phyloP scores from a whole-genome alignment of 2,113 vertebrate species.

The Malurus alboscapulatus region DNA sequence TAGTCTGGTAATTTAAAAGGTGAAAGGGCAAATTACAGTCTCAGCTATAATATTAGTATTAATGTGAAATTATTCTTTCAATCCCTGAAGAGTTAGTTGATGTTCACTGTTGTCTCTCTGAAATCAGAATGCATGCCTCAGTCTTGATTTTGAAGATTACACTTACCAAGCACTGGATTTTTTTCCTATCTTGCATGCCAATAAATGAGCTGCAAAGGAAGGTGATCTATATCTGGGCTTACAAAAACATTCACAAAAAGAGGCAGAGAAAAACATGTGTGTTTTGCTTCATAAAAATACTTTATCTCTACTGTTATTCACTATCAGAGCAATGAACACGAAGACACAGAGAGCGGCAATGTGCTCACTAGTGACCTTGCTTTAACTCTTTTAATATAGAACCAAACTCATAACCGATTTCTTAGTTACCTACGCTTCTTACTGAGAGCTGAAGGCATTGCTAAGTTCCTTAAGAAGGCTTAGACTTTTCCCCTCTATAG shows the following conservation, averaged over 20 bases:
- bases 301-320: not conserved
- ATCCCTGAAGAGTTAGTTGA: not conserved
- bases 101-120: not conserved
- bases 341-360: accelerated
- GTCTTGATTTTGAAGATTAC: not conserved
- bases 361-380: not conserved
- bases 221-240: not conserved
- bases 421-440: not conserved
- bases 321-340: not conserved
- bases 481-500: not conserved
- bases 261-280: not conserved
- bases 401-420: not conserved
- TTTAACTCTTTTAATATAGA: not conserved
- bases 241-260: not conserved
- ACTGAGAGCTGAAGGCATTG: not conserved
- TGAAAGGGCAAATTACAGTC: not conserved
- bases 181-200: not conserved
- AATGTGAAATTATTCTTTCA: not conserved
- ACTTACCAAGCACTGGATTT: not conserved
- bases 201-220: not conserved
- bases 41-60: not conserved
- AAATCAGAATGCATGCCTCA: not conserved
- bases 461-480: not conserved
- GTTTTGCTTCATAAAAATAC: not conserved
- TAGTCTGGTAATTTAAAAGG: not conserved